Base-by-base conservation (phyloP, 2,113 vertebrate species). In the Carettochelys insculpta region DNA sequence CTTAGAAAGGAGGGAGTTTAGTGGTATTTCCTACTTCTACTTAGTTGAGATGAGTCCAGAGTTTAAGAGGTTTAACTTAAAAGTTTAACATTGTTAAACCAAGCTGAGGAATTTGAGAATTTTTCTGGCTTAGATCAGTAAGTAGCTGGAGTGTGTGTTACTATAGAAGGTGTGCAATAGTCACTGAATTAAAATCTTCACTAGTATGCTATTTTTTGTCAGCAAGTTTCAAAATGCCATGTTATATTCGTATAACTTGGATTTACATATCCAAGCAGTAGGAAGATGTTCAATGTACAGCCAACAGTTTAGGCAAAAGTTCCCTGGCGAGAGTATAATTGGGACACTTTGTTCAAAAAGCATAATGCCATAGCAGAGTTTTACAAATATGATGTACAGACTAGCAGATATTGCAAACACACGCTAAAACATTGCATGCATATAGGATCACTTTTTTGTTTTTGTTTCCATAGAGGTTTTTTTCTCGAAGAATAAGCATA, bases 301-400 rank as follows among this genome's bases (percentile, higher is more conserved):
- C 19, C 27, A 0, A 48, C 31, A 0, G 45, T 5, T 25, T 14
- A 3, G 25, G 58, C 79, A 31, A 17, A 29, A 0, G n/a, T 27
- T 54, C 8, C 3, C 41, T 2, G 58, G 5, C 8, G 53, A 0
- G 9, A 27, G 41, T 75, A 24, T 75, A 27, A 45, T 68, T 68
- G n/a, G n/a, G 24, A 45, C 24, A 27, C 11, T 25, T 25, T 43
- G 12, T 43, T 29, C 3, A 10, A 0, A 11, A 38, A 61, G 19
- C 61, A 9, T 19, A 5, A 8, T 5, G 52, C 20, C 6, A 12
- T 19, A 16, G 22, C 6, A 0, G n/a, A 24, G 24, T 53, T 75
- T 19, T 1, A 6, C 24, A 1, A 9, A 0, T 2, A 0, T 0
- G 0, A 5, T 43, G 11, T 75, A 27, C 68, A 73, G 34, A 65